Conservation (phyloP, 2,888 invertebrate species). For the Acanthosepion esculentum region DNA sequence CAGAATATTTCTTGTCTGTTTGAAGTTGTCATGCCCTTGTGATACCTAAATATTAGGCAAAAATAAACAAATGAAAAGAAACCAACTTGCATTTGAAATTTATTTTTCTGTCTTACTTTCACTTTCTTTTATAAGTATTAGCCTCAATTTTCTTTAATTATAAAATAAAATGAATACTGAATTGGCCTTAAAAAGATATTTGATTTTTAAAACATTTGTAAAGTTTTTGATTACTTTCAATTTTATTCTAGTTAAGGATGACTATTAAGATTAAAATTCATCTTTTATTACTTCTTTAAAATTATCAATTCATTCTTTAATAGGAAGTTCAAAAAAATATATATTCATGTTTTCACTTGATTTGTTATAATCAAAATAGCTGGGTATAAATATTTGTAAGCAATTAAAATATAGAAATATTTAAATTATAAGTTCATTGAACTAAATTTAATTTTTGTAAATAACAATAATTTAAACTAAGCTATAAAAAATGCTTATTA, state of each 20-base stretch:
- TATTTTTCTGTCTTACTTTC: background rate
- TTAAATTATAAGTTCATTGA: background rate
- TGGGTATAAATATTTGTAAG: background rate
- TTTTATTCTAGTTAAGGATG: background rate
- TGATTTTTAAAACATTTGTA: background rate
- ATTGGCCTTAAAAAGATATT: background rate
- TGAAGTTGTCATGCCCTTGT: background rate
- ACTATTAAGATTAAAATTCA: background rate
- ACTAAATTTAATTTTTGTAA: background rate
- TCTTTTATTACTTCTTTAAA: background rate
- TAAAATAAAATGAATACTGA: background rate
- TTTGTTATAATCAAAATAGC: background rate
- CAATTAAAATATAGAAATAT: background rate
- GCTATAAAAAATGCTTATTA: background rate
- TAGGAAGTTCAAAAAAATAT: no score
- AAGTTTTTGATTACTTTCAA: no score
- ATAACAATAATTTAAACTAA: background rate
- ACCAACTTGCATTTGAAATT: background rate
- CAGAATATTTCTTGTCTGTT: slow-evolving; percentile 33
- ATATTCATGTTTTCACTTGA: background rate
- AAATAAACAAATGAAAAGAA: background rate
- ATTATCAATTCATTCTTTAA: no score
- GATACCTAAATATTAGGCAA: background rate
- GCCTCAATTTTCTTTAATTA: background rate
- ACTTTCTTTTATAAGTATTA: background rate